Evolutionary conservation across 1,140 invertebrate genomes (phyloP), one percentile per base, ranked within the genome.

Genomic region (Bilobella aurantiaca): DNA sequence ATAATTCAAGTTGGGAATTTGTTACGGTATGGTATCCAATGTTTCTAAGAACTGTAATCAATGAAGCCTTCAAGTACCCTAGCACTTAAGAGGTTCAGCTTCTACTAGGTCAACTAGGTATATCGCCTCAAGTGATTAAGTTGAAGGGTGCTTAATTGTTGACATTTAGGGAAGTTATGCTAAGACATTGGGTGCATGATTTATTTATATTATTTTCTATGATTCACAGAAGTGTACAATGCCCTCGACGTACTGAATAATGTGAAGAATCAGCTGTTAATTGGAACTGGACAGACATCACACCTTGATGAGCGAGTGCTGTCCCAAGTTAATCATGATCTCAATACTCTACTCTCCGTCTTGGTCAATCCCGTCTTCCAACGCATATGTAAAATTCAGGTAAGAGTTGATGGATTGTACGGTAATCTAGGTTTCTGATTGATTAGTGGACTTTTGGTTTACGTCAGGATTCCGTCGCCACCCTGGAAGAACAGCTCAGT

Each of bases 341-440:
- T 97, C 21, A 87, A 88, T 74, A 86, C 90, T 37, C 81, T 97
- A 0, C 87, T 96, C 70, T 87, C 86, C 63, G 83, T 96, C 47
- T 77, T 98, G 65, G 89, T 94, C 73, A 93, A 92, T 81, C 94
- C 94, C 8, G 87, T 96, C 37, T 89, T 98, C 74, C 84, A 87
- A 63, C 90, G 89, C 74, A 90, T 96, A 73, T 86, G 93, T n/a
- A 91, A 88, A 53, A 85, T 97, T 69, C 90, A 84, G 75, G 82
- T 82, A 53, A 56, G n/a, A n/a, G n/a, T n/a, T n/a, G n/a, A n/a
- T n/a, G n/a, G n/a, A n/a, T n/a, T n/a, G n/a, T n/a, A n/a, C n/a
- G n/a, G n/a, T n/a, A n/a, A n/a, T n/a, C n/a, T n/a, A n/a, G n/a
- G n/a, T n/a, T n/a, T n/a, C 34, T 42, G 34, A 42, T 42, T 42